These are phyloP conservation scores for Archegozetes longisetosus DNA, from an alignment of 1,140 invertebrate species.

Conservation along the genomic window DNA sequence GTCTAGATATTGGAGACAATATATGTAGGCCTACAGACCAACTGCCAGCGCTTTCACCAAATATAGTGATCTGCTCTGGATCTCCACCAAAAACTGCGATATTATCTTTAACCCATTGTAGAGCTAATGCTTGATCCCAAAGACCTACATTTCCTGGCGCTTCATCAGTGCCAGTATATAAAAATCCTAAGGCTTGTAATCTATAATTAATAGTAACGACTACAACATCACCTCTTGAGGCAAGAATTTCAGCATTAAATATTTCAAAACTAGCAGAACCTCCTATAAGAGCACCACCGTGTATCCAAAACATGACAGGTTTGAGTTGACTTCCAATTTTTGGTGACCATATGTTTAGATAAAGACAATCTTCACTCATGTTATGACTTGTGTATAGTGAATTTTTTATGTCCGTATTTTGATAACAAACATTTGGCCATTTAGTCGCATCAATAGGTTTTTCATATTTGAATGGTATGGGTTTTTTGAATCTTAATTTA, in stretches of 20 bases:
- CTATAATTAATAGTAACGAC: constrained; percentile 39
- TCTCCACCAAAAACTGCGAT: constrained; percentile 29
- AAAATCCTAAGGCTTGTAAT: constrained; percentile 7
- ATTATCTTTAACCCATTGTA: constrained; percentile 28
- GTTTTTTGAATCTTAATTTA: no score
- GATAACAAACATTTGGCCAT: no score
- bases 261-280: constrained; percentile 5
- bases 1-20: constrained; percentile 24
- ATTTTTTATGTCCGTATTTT: no score
- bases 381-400: no score
- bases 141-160: no score
- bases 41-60: constrained; percentile 33
- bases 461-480: no score
- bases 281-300: constrained; percentile 14
- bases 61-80: constrained; percentile 31
- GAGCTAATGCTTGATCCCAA: constrained; percentile 27
- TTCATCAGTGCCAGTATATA: no score
- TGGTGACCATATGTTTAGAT: constrained; percentile 75
- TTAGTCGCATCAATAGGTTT: no score
- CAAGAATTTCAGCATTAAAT: constrained; percentile 53
- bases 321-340: no score
- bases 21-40: constrained; percentile 27
- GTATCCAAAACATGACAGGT: no score
- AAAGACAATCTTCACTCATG: constrained; percentile 95
- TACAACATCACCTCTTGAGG: no score